A percentile compares a stretch with the other conserved stretches of the same genome.
These are phyloP conservation scores for Chaetops frenatus DNA, from an alignment of 2,113 vertebrate genomes.

Conservation along the genomic window DNA sequence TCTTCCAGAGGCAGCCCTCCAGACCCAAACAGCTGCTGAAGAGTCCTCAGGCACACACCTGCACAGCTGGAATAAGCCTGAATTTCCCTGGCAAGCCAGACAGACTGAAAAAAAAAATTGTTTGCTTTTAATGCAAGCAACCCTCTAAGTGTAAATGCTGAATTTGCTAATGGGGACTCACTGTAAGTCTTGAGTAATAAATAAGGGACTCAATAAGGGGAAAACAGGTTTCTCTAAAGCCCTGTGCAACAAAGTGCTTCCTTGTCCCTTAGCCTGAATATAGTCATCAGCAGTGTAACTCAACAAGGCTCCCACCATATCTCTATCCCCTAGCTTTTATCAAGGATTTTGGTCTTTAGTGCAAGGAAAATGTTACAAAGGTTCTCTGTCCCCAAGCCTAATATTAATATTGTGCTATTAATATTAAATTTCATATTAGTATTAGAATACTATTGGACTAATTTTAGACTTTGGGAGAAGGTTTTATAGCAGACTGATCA, in stretches of 20 bases:
- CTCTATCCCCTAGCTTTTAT: background rate
- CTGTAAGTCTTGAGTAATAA: background rate
- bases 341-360: background rate
- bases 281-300: background rate
- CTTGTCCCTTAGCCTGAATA: background rate
- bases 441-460: background rate
- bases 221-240: background rate
- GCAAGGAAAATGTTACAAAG: background rate
- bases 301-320: background rate
- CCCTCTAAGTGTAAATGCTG: background rate
- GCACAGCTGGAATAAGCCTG: background rate
- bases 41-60: background rate
- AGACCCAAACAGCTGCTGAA: background rate
- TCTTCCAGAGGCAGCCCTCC: too few relatives aligned
- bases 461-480: background rate
- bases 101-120: background rate
- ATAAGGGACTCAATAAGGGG: background rate
- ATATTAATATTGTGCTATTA: background rate
- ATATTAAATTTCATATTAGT: background rate
- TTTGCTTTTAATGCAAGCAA: background rate
- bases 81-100: background rate
- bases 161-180: background rate
- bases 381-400: background rate
- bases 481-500: background rate
- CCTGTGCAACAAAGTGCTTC: background rate